Base-by-base conservation (phyloP, 2,113 vertebrate genomes). In the Trichomycterus rosablanca region DNA sequence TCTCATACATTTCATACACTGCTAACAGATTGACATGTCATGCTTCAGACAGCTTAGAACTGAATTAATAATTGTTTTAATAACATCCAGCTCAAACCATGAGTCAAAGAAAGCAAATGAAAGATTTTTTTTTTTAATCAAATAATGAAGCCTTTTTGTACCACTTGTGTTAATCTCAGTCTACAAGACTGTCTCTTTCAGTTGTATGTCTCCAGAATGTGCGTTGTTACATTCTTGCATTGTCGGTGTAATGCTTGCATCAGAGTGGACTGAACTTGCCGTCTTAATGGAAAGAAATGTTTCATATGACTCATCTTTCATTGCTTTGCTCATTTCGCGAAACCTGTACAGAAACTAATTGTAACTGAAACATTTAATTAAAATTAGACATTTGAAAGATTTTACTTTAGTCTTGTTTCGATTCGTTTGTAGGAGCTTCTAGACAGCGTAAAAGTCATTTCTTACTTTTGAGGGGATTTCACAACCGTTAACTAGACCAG, bases 281-380 rank as follows among this genome's bases (percentile, higher is more conserved):
- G 76, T 76, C 61, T 63, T 39, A 65, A 58, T 59, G 53, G 42
- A 56, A 52, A 62, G 45, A 42, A 49, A 32, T 52, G 11, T 68
- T 70, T 59, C 68, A 73, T 79, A 77, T 78, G 80, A 73, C 77
- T 84, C 81, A 81, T 59, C 78, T 70, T 63, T 52, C 60, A 60
- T 63, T 67, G 52, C 80, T 76, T 73, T 81, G 81, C 74, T 82
- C 79, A 80, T 80, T 85, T 81, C 63, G 75, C 74, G 70, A 80
- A 82, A 81, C 77, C 81, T 88, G 84, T 86, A 88, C 81, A 86
- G 81, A 72, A 83, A 81, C 76, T 77, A 40, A 58, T 59, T 87
- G 84, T 88, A 83, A 88, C 81, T 89, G 86, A 85, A 87, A 85
- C 84, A 82, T 84, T 81, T 80, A 86, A 89, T 89, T 88, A 88